Base-by-base conservation (phyloP, 1,140 invertebrate species). In the Euwallacea similis region DNA sequence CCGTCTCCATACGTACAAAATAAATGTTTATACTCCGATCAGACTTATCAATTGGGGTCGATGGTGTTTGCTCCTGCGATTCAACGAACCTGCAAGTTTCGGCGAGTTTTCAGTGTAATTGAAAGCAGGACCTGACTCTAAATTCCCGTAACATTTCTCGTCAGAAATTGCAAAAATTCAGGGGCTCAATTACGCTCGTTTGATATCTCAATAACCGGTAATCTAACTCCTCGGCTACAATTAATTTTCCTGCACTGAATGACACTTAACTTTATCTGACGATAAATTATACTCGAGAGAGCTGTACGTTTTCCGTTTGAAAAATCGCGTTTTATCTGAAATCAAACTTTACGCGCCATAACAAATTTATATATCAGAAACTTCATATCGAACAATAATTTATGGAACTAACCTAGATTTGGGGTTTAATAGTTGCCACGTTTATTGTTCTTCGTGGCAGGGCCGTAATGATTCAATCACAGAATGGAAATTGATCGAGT, bases 21-120 rank as follows among this genome's bases (percentile, higher is more conserved):
- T 66, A 66, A 56, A 66, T 66, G 64, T 66, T 66, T 66, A 66
- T 66, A 56, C 42, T 66, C 54, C 64, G 54, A 66, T 66, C 64
- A 66, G 42, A 56, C 53, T 66, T 66, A 66, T 66, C 64, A 66
- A 66, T 66, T 66, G 41, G 42, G 47, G 53, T 66, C 64, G 64
- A 56, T 47, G 53, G 41, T 66, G 54, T 66, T 66, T 66, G 42
- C 54, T 47, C 43, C 62, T 50, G 42, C 64, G 53, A 58, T 66
- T 66, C 15, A 42, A 44, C 16, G 13, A 15, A 63, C 53, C 16
- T 47, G 7, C 61, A 16, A 63, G 21, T 33, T 33, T 33, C 21
- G 21, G 21, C 21, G 21, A 33, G 21, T 33, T 33, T 33, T 33
- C 21, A 4, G 21, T 33, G 21, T 33, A 2, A 33, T 33, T 33